Conservation (phyloP, 2,888 invertebrate genomes). For the Eupeodes latifasciatus region DNA sequence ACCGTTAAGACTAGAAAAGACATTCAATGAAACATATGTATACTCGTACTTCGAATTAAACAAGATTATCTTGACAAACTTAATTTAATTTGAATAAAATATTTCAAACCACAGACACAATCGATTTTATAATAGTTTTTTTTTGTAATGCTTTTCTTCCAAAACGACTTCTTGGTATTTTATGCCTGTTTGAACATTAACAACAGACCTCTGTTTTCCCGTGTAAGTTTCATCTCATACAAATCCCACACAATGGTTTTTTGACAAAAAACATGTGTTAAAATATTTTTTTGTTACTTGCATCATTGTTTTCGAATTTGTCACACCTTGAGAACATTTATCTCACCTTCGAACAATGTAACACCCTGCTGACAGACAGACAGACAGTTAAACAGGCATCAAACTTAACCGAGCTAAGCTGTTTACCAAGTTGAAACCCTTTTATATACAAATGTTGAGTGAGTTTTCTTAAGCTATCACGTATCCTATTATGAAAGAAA, state of each 20-base stretch:
- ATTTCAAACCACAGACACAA: background rate
- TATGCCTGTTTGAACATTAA: conserved; percentile 27
- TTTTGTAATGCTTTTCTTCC: background rate
- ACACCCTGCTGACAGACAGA: background rate
- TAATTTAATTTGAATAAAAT: background rate
- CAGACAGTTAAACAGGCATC: background rate
- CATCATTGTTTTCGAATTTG: conserved; percentile 32
- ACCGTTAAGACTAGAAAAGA: background rate
- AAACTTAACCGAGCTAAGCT: conserved; percentile 24
- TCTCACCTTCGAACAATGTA: conserved; percentile 52
- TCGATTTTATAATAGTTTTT: background rate
- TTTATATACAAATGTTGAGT: conserved; percentile 19
- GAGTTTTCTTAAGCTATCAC: conserved; percentile 32
- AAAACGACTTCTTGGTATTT: conserved; percentile 6
- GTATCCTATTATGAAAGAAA: conserved; percentile 59
- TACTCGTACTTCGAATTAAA: background rate
- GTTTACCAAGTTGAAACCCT: conserved; percentile 33
- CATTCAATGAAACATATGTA: background rate
- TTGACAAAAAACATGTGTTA: conserved; percentile 23
- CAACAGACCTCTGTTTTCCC: conserved; percentile 14
- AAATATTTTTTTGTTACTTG: background rate
- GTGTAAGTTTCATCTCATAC: background rate
- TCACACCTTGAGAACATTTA: conserved; percentile 58
- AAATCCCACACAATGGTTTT: background rate
- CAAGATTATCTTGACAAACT: conserved; percentile 24